phyloP scores from a whole-genome alignment of 2,888 invertebrate species.

The Gonocerus acuteangulatus region DNA sequence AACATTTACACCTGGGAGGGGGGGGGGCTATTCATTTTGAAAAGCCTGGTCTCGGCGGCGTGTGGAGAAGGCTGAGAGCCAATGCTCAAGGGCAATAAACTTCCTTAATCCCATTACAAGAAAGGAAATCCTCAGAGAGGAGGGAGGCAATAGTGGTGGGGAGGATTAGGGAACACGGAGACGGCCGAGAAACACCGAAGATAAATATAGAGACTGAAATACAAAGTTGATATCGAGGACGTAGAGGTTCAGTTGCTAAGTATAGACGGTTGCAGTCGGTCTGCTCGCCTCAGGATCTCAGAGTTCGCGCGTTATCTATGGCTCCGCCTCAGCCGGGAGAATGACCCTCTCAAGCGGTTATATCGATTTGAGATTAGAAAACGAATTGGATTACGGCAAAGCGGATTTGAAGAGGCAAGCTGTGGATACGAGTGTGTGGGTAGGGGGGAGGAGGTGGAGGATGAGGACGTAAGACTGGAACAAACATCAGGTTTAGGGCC shows the following conservation, averaged over 20 bases:
- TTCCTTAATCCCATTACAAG: no score
- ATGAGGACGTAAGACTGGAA: not conserved
- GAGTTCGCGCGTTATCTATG: not conserved
- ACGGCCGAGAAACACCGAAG: constrained; percentile 9
- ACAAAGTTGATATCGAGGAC: constrained; percentile 16
- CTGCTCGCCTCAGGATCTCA: not conserved
- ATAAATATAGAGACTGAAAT: constrained; percentile 23
- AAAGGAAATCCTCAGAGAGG: no score
- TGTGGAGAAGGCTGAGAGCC: no score
- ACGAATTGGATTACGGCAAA: not conserved
- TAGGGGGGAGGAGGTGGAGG: not conserved
- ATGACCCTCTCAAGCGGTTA: not conserved
- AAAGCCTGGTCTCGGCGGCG: no score
- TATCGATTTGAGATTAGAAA: not conserved
- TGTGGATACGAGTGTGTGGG: not conserved
- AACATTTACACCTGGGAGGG: no score
- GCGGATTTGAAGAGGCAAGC: not conserved
- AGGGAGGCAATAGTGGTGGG: not conserved
- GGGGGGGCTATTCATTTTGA: no score
- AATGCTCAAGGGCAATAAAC: no score
- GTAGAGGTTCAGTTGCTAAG: constrained; percentile 15
- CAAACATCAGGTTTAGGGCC: not conserved
- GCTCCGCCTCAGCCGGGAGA: not conserved
- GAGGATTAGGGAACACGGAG: not conserved
- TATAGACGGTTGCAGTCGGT: constrained; percentile 1